Percentiles rank a stretch among this genome's conserved stretches.
phyloP scores from a whole-genome alignment of 2,888 invertebrate species.

The Venusia cambrica region DNA sequence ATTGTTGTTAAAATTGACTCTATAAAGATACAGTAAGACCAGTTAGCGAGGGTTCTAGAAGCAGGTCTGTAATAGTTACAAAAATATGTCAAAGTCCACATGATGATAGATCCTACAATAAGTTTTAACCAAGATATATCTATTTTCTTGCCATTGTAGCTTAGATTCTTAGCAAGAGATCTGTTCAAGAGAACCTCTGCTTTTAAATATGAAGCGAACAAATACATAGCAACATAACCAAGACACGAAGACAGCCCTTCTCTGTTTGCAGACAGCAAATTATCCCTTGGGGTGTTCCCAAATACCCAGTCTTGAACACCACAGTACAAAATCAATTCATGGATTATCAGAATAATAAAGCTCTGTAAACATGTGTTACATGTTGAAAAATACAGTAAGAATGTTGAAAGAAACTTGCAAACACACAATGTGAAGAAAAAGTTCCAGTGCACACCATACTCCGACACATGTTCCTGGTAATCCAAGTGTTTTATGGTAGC shows the following conservation, averaged over 20 bases:
- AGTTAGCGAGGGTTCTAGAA: constrained; percentile 91
- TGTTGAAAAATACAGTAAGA: constrained; percentile 72
- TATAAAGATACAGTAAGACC: constrained; percentile 90
- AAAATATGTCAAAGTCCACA: constrained; percentile 69
- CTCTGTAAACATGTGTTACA: constrained; percentile 73
- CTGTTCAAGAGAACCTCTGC: constrained; percentile 68
- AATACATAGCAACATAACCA: constrained; percentile 92
- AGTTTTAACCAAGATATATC: constrained; percentile 17
- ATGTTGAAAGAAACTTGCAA: constrained; percentile 87
- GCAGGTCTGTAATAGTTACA: constrained; percentile 78
- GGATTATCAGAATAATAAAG: constrained; percentile 77
- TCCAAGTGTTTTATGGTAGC: constrained; percentile 82
- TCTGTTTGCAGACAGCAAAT: constrained; percentile 90
- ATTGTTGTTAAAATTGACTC: constrained; percentile 83
- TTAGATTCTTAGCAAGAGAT: constrained; percentile 27
- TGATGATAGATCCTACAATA: constrained; percentile 33
- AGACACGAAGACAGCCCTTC: constrained; percentile 94
- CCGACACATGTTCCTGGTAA: constrained; percentile 93
- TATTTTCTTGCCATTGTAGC: constrained; percentile 8
- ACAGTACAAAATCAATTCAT: constrained; percentile 83
- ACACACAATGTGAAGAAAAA: constrained; percentile 96
- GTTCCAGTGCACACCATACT: constrained; percentile 99
- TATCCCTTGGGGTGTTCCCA: constrained; percentile 74
- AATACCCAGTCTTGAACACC: constrained; percentile 88
- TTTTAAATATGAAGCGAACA: constrained; percentile 86